Evolutionary conservation across 2,888 invertebrate genomes (phyloP).

Genomic region (Xestia c-nigrum): DNA sequence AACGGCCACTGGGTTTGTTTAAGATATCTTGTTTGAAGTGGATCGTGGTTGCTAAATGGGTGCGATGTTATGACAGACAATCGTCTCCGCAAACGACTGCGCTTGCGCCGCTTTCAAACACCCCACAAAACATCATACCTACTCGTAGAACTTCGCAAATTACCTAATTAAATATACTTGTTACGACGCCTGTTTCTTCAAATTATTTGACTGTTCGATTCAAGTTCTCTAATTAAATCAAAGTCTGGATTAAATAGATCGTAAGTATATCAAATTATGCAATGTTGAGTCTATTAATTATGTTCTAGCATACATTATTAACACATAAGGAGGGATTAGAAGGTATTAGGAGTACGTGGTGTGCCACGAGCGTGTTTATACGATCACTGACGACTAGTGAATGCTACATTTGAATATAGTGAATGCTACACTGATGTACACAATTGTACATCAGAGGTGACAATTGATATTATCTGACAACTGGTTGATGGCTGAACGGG

Average conservation of each 20-base stretch:
- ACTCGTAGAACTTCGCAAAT: constrained; percentile 34
- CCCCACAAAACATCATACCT: constrained; percentile 52
- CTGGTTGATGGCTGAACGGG: constrained; percentile 78
- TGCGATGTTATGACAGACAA: constrained; percentile 79
- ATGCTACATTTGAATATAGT: too few relatives aligned
- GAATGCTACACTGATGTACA: too few relatives aligned
- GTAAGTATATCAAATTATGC: constrained; percentile 56
- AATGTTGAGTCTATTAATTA: constrained; percentile 55
- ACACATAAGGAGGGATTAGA: constrained; percentile 70
- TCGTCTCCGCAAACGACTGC: constrained; percentile 67
- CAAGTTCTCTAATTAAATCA: constrained; percentile 43
- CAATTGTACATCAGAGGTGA: constrained; percentile 72
- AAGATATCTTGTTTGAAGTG: constrained; percentile 77
- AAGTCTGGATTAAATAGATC: constrained; percentile 46
- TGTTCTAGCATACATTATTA: constrained; percentile 53
- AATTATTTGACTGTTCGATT: constrained; percentile 45
- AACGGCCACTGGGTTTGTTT: constrained; percentile 66
- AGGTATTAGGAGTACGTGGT: constrained; percentile 65
- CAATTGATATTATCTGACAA: constrained; percentile 80
- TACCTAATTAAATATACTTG: constrained; percentile 52
- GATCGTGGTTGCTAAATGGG: constrained; percentile 71
- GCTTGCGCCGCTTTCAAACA: constrained; percentile 51
- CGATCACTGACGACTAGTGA: constrained; percentile 74
- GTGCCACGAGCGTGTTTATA: constrained; percentile 68
- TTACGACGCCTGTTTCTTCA: constrained; percentile 39